Conservation (phyloP, 2,797 vertebrate genomes). For the Sebastes aleutianus region DNA sequence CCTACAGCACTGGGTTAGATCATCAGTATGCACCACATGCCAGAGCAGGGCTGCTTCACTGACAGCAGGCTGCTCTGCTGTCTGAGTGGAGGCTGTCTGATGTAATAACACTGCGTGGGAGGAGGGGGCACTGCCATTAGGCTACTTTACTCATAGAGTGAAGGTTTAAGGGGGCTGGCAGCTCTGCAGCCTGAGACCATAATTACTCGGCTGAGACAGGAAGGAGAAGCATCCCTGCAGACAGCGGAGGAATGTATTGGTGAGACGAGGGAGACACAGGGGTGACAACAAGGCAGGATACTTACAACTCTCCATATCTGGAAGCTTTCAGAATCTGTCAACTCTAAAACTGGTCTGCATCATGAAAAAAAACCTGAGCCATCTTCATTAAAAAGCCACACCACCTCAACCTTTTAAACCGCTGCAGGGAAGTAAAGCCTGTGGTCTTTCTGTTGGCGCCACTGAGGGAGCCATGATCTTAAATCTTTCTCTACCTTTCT, state of each 20-base stretch:
- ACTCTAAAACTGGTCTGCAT: constrained; percentile 10
- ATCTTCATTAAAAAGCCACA: constrained; percentile 12
- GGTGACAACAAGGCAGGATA: not conserved
- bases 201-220: constrained; percentile 39
- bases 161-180: constrained; percentile 2
- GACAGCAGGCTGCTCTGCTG: constrained; percentile 49
- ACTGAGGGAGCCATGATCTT: not conserved
- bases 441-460: constrained; percentile 20
- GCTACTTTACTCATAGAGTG: constrained; percentile 29
- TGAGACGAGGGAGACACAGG: not conserved
- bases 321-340: constrained; percentile 21
- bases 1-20: constrained; percentile 45
- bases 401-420: not conserved
- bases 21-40: constrained; percentile 72
- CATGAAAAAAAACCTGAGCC: not conserved
- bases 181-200: constrained; percentile 35
- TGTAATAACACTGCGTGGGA: constrained; percentile 40
- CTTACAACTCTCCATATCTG: not conserved
- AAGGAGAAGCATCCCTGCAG: constrained; percentile 7
- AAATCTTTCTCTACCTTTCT: not conserved
- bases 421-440: constrained; percentile 13
- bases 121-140: constrained; percentile 37
- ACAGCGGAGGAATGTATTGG: not conserved
- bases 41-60: constrained; percentile 43
- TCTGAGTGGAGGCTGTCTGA: constrained; percentile 54